Evolutionary conservation across 2,797 vertebrate species (phyloP), one percentile per base, ranked within the genome.

Genomic region (Florisuga fusca): DNA sequence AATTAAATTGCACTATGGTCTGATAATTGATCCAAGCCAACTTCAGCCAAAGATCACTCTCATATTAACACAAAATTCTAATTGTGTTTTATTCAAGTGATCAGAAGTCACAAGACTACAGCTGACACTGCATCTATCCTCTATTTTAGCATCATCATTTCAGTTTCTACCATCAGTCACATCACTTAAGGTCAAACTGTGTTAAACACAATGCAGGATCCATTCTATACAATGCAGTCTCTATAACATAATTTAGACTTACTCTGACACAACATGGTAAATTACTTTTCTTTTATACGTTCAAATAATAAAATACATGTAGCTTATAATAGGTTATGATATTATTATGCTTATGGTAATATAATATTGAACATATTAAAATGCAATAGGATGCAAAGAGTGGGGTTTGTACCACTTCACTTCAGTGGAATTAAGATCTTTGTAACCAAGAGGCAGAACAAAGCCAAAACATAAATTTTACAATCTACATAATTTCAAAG

Each of bases 381-480:
- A 87, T 0, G 0, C 58, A 91, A 66, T 58, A 92, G 66, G 61
- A 85, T 68, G 55, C 72, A 81, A 77, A 91, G 76, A 84, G 59
- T 75, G 27, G 38, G 62, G 54, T 23, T 85, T 51, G 55, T 62
- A 72, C 54, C 54, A 64, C 84, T 72, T 58, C 15, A 33, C 18
- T 83, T 85, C 58, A 88, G 55, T 53, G 55, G 58, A 93, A 96
- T 75, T 66, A 78, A 84, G 66, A 59, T 38, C 66, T 69, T 67
- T 57, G 66, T 72, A 88, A 97, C 38, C 29, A 92, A 88, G 31
- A 77, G 58, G 45, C 53, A 92, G 82, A 92, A 86, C 55, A 94
- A 93, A 72, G 14, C 53, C 82, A 88, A 91, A 86, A 26, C 63
- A 84, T 84, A 86, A 93, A 92, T 84, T 95, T 88, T 79, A 67